Conservation (phyloP, 2,797 vertebrate genomes). For the Eulemur rubriventer region DNA sequence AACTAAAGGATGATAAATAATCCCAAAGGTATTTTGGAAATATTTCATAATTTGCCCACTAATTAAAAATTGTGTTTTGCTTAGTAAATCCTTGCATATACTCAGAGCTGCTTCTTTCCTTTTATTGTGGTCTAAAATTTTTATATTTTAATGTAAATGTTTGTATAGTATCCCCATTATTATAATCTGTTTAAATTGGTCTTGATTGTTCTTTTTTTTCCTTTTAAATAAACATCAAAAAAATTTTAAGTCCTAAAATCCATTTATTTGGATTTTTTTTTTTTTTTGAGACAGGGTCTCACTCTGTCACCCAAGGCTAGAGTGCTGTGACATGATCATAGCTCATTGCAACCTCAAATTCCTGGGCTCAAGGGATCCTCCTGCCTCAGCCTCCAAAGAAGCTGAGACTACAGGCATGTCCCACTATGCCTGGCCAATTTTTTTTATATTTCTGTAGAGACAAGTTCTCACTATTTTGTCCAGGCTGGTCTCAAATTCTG, state of each 20-base stretch:
- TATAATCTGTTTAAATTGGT: not conserved
- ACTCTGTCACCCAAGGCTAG: too few species aligned
- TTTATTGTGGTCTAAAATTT: not conserved
- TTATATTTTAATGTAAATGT: not conserved
- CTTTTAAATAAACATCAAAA: not conserved
- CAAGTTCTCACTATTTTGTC: too few species aligned
- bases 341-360: too few species aligned
- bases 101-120: not conserved
- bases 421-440: too few species aligned
- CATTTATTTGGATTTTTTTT: not conserved
- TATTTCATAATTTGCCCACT: not conserved
- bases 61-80: not conserved
- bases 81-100: not conserved
- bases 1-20: not conserved
- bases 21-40: not conserved
- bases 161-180: not conserved
- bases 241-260: not conserved
- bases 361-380: too few species aligned
- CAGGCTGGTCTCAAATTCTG: too few species aligned
- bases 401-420: too few species aligned
- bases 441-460: too few species aligned
- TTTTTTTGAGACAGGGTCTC: too few species aligned
- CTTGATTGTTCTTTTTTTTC: not conserved
- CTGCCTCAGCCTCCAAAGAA: too few species aligned
- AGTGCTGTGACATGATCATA: too few species aligned